Percentiles rank a stretch among this genome's conserved stretches.
Evolutionary conservation across 1,140 invertebrate species (phyloP).

Genomic region (Euwallacea fornicatus): DNA sequence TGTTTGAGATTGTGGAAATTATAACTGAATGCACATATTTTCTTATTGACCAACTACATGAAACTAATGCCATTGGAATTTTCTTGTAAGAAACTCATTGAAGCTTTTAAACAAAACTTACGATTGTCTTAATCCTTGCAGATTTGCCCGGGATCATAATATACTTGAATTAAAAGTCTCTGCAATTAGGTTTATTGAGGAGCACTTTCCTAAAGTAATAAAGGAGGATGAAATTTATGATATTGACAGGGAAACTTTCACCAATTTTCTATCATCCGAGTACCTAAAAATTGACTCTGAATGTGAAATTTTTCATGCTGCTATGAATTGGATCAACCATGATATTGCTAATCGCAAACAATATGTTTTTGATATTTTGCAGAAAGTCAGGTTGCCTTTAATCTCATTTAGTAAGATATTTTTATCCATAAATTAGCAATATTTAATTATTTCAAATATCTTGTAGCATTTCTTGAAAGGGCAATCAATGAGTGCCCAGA

Average conservation of each 20-base stretch:
- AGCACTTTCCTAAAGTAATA: constrained; percentile 80
- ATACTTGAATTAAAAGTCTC: constrained; percentile 77
- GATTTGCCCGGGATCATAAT: constrained; percentile 92
- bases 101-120: not conserved
- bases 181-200: constrained; percentile 82
- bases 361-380: constrained; percentile 85
- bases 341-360: constrained; percentile 77
- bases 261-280: constrained; percentile 83
- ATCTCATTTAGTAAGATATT: constrained; percentile 67
- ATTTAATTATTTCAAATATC: constrained; percentile 5
- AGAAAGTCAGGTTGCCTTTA: constrained; percentile 80
- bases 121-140: constrained; percentile 45
- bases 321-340: constrained; percentile 87
- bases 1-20: constrained; percentile 86
- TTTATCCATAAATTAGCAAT: not conserved
- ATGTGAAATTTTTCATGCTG: constrained; percentile 89
- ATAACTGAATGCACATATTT: constrained; percentile 86
- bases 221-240: constrained; percentile 90
- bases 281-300: constrained; percentile 88
- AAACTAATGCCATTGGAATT: constrained; percentile 88
- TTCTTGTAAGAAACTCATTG: constrained; percentile 62
- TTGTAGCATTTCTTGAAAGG: constrained; percentile 70
- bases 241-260: constrained; percentile 77
- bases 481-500: constrained; percentile 80
- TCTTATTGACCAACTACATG: constrained; percentile 84